These are phyloP conservation scores for Sisyra terminalis DNA, from an alignment of 2,888 invertebrate genomes.

Conservation along the genomic window DNA sequence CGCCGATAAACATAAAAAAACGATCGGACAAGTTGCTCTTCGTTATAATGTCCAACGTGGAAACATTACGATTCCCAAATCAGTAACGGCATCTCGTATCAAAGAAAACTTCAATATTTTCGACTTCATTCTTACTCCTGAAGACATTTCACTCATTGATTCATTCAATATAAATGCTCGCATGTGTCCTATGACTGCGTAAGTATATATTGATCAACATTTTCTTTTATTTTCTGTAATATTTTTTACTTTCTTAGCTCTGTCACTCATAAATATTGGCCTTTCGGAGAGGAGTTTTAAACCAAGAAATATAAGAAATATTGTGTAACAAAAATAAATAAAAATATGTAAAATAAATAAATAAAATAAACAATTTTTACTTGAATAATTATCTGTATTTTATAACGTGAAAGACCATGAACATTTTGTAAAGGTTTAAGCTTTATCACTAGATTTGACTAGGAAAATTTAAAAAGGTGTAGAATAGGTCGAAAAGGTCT, in stretches of 20 bases:
- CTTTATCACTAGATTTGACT: too few species aligned
- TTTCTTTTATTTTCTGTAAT: slow-evolving; percentile 10
- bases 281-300: slow-evolving; percentile 22
- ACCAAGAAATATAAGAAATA: too few species aligned
- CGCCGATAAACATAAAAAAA: slow-evolving; percentile 44
- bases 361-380: too few species aligned
- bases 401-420: too few species aligned
- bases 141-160: slow-evolving; percentile 50
- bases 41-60: slow-evolving; percentile 49
- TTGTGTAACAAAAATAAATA: too few species aligned
- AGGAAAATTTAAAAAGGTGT: too few species aligned
- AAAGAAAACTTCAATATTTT: slow-evolving; percentile 52
- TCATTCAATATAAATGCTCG: slow-evolving; percentile 56
- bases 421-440: too few species aligned
- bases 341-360: too few species aligned
- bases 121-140: slow-evolving; percentile 50
- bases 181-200: slow-evolving; percentile 44
- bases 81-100: slow-evolving; percentile 53
- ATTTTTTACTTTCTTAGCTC: slow-evolving; percentile 18
- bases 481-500: too few species aligned
- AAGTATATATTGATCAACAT: slow-evolving; percentile 22
- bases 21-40: slow-evolving; percentile 51
- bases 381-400: too few species aligned
- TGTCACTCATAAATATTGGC: slow-evolving; percentile 29
- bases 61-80: slow-evolving; percentile 65